Base-by-base conservation (phyloP, 2,888 invertebrate species). In the Apeira syringaria region DNA sequence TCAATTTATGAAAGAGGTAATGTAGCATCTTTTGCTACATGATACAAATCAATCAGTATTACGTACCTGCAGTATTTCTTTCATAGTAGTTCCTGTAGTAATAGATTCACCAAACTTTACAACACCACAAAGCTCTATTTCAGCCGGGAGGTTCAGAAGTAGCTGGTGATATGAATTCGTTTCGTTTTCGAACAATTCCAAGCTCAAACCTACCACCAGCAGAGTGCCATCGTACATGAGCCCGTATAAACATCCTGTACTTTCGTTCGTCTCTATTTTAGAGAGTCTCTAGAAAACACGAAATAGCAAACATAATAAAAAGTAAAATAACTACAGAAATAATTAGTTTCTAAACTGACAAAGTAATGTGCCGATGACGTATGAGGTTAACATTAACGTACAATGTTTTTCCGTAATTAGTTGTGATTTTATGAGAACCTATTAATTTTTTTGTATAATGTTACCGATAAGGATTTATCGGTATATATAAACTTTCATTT, bases 71-170 rank as follows among this genome's bases (percentile, higher is more conserved):
- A 92, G 71, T 57, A 91, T 91, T 71, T 93, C 92, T 67, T 91
- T 92, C 13, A 93, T 83, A 62, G 92, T 92, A 2, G 91, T 91
- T 58, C 93, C 92, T 28, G 91, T 88, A 52, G 92, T 91, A 27
- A 91, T 77, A 31, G 90, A 90, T 56, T 93, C 91, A 10, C 92
- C 92, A 51, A 94, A 92, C 61, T 92, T 93, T 8, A 95, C 91
- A 41, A 94, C 89, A 13, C 96, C 96, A 71, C 95, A 96, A 33
- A 95, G 83, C 79, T 96, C 95, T 46, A 96, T 80, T 74, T 95
- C 95, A 1, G 94, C 93, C 8, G 96, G 95, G 63, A 95, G 92
- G 61, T 93, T 92, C 13, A 94, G 86, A 50, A 92, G 89, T 24
- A 94, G 68, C 51, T 90, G 84, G 25, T 80, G 83, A 51, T 90